Evolutionary conservation across 2,888 invertebrate species (phyloP).

Genomic region (Megastigmus dorsalis): DNA sequence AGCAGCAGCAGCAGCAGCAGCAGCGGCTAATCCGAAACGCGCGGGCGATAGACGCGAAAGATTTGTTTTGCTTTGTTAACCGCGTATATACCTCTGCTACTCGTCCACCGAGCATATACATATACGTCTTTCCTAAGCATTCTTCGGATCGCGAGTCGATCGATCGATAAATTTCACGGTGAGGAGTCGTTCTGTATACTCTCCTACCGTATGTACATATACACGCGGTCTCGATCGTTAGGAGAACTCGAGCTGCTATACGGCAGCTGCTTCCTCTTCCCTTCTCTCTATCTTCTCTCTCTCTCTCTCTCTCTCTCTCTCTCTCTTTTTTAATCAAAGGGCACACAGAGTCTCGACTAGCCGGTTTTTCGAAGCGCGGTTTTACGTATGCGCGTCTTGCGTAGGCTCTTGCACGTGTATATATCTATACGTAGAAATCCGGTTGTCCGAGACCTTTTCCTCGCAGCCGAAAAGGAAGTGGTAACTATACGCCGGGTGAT

Average conservation of each 20-base stretch:
- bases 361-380: slow-evolving; percentile 37
- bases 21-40: slow-evolving; percentile 44
- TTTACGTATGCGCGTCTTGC: neutral
- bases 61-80: slow-evolving; percentile 47
- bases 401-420: too few species aligned
- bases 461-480: neutral
- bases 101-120: too few species aligned
- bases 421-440: slow-evolving; percentile 21
- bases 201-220: too few species aligned
- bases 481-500: neutral
- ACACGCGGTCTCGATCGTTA: slow-evolving; percentile 21
- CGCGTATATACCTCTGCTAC: too few species aligned
- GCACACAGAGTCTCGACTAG: slow-evolving; percentile 21
- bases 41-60: slow-evolving; percentile 29
- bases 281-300: neutral
- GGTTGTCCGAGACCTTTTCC: slow-evolving; percentile 24
- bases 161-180: slow-evolving; percentile 50
- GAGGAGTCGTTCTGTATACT: too few species aligned
- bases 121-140: neutral
- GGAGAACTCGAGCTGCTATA: too few species aligned
- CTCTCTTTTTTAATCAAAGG: neutral
- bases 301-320: neutral
- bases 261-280: too few species aligned
- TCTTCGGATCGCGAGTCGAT: slow-evolving; percentile 29
- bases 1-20: too few species aligned